Percentiles rank a stretch among this genome's conserved stretches.
Conservation (phyloP, 2,113 vertebrate species). For the Ancistrus triradiatus region DNA sequence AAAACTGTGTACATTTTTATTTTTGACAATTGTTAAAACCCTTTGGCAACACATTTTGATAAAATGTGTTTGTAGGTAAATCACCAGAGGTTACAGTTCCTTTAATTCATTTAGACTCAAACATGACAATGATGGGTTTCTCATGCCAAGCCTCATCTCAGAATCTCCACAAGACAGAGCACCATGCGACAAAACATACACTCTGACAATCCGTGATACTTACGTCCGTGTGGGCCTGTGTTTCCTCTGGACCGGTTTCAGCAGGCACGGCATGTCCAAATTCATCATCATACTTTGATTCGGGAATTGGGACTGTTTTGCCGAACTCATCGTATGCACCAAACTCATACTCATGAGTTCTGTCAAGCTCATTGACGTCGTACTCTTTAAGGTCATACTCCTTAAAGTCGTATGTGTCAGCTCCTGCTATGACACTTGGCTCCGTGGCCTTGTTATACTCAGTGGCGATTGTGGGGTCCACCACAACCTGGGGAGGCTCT, state of each 20-base stretch:
- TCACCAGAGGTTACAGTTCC: too few species aligned
- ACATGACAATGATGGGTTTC: neutral
- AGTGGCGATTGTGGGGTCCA: slow-evolving; percentile 73
- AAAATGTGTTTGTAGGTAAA: too few species aligned
- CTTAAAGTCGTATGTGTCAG: slow-evolving; percentile 83
- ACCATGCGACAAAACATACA: neutral
- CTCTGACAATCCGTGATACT: slow-evolving; percentile 63
- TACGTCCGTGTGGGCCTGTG: slow-evolving; percentile 72
- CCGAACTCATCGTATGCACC: slow-evolving; percentile 89
- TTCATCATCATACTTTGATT: slow-evolving; percentile 73
- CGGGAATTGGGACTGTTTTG: slow-evolving; percentile 77
- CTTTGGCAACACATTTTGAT: too few species aligned
- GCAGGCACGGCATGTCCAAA: slow-evolving; percentile 92
- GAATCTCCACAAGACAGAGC: slow-evolving; percentile 16
- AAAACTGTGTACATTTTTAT: too few species aligned
- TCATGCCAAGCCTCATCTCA: slow-evolving; percentile 33
- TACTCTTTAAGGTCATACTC: slow-evolving; percentile 82
- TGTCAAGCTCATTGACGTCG: slow-evolving; percentile 64
- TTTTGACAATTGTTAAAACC: too few species aligned
- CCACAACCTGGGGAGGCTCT: slow-evolving; percentile 75
- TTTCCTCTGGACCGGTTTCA: slow-evolving; percentile 88
- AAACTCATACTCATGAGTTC: slow-evolving; percentile 85
- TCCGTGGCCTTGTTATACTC: slow-evolving; percentile 57
- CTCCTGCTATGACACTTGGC: slow-evolving; percentile 53
- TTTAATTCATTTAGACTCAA: slow-evolving; percentile 1